Evolutionary conservation across 2,797 vertebrate genomes (phyloP).

Genomic region (Pseudomugil tenellus): DNA sequence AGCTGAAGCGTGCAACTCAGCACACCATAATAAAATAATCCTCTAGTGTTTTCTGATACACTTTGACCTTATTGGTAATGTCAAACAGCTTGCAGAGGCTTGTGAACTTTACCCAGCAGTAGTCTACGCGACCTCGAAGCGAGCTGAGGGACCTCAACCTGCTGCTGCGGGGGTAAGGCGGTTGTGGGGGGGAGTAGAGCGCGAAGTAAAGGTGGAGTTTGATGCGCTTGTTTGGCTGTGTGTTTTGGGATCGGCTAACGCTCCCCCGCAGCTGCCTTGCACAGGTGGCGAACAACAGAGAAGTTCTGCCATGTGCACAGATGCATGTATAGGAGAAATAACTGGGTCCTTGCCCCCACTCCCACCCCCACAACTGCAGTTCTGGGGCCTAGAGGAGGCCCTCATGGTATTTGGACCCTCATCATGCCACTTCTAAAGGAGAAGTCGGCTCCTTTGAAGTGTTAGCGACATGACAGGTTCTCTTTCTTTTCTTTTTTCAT

Average conservation of each 20-base stretch:
- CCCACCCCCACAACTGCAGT: slow-evolving; percentile 40
- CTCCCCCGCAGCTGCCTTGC: slow-evolving; percentile 62
- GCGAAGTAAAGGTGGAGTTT: slow-evolving; percentile 48
- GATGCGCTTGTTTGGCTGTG: slow-evolving; percentile 66
- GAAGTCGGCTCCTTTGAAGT: slow-evolving; percentile 83
- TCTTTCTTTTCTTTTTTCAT: slow-evolving; percentile 85
- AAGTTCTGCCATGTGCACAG: slow-evolving; percentile 20
- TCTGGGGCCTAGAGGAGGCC: slow-evolving; percentile 70
- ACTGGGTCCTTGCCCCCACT: slow-evolving; percentile 53
- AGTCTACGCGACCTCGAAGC: slow-evolving; percentile 63
- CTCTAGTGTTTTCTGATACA: slow-evolving; percentile 73
- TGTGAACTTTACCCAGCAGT: slow-evolving; percentile 79
- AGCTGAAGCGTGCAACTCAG: slow-evolving; percentile 33
- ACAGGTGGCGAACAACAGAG: slow-evolving; percentile 68
- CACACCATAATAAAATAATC: slow-evolving; percentile 62
- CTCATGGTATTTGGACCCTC: slow-evolving; percentile 79
- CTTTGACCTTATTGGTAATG: slow-evolving; percentile 82
- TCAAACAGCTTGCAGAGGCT: slow-evolving; percentile 81
- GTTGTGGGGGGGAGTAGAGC: no score
- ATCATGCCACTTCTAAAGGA: slow-evolving; percentile 81
- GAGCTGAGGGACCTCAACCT: slow-evolving; percentile 70
- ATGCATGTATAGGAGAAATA: slow-evolving; percentile 54
- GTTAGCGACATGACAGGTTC: slow-evolving; percentile 84
- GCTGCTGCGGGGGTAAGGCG: slow-evolving; percentile 47
- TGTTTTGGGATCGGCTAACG: slow-evolving; percentile 66